These are phyloP conservation scores for Polypterus bichir DNA, from an alignment of 2,113 vertebrate genomes.

Conservation along the genomic window DNA sequence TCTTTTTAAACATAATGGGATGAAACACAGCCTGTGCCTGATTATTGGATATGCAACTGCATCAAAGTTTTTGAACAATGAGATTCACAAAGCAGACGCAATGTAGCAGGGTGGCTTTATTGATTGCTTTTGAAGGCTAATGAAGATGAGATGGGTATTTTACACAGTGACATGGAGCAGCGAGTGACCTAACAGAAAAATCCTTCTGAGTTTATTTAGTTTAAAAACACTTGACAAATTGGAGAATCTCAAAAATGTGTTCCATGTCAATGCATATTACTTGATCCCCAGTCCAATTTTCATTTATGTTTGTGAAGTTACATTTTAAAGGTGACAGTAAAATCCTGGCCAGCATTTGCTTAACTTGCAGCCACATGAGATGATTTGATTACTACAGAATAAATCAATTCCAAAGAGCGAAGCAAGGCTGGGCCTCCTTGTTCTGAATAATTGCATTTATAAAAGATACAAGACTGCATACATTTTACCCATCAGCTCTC, in stretches of 20 bases:
- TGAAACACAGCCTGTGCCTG: too few relatives aligned
- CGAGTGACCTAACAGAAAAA: background rate
- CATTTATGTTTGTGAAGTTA: constrained; percentile 14
- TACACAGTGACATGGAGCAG: background rate
- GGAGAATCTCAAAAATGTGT: background rate
- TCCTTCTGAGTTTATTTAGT: constrained; percentile 6
- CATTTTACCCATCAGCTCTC: too few relatives aligned
- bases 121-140: background rate
- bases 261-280: background rate
- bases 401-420: constrained; percentile 13
- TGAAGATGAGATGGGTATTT: background rate
- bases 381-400: background rate
- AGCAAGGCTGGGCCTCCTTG: background rate
- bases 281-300: constrained; percentile 15
- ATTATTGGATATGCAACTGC: too few relatives aligned
- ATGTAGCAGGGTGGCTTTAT: background rate
- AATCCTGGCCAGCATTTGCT: constrained; percentile 21
- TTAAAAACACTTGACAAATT: background rate
- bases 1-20: too few relatives aligned
- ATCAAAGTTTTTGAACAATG: background rate
- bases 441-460: too few relatives aligned
- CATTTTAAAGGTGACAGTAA: constrained; percentile 14
- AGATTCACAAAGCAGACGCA: background rate
- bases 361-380: constrained; percentile 12
- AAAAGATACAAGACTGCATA: too few relatives aligned